Evolutionary conservation across 2,888 invertebrate species (phyloP).

Genomic region (Sepiola atlantica): DNA sequence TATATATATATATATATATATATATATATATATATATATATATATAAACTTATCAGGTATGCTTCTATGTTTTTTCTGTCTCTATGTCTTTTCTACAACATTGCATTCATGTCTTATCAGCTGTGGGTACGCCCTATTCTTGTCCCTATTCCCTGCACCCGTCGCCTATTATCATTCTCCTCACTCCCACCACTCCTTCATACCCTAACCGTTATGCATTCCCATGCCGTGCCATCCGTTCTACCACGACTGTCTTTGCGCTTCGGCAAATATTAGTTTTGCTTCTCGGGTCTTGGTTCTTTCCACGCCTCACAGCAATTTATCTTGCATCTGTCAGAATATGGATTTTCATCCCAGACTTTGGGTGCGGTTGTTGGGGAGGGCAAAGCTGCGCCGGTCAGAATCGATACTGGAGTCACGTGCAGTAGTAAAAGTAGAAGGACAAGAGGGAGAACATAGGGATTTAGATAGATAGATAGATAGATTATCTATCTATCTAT

Average conservation of each 20-base stretch:
- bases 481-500: too few species aligned
- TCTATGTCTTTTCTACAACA: too few species aligned
- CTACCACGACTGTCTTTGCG: background rate
- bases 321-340: slow-evolving; percentile 41
- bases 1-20: background rate
- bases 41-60: background rate
- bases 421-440: background rate
- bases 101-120: too few species aligned
- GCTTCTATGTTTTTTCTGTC: background rate
- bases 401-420: background rate
- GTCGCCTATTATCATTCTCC: too few species aligned
- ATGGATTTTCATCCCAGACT: slow-evolving; percentile 32
- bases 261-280: slow-evolving; percentile 24
- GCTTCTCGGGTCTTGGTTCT: background rate
- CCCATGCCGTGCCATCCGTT: background rate
- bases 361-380: slow-evolving; percentile 32
- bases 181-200: background rate
- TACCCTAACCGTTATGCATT: background rate
- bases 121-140: too few species aligned
- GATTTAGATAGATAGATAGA: background rate
- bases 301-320: background rate
- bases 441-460: background rate
- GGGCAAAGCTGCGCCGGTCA: background rate
- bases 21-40: background rate
- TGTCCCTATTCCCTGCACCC: too few species aligned